A percentile compares a stretch with the other conserved stretches of the same genome.
Conservation (phyloP, 1,140 invertebrate species). For the Anoplolepis gracilipes region DNA sequence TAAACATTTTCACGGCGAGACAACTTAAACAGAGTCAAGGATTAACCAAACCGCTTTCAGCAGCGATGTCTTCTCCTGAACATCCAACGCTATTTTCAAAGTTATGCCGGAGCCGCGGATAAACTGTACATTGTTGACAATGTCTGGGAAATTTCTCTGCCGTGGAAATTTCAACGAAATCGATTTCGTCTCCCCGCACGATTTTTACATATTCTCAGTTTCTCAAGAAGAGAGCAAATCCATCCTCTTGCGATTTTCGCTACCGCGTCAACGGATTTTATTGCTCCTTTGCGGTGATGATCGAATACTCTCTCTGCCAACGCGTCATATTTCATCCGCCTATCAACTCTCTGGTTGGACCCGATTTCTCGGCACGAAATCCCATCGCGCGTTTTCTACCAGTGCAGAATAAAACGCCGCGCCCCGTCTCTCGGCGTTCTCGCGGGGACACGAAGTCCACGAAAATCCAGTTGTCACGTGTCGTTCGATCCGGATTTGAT, state of each 20-base stretch:
- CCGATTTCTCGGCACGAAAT: conserved; percentile 56
- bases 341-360: conserved; percentile 59
- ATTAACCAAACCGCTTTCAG: conserved; percentile 35
- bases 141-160: conserved; percentile 59
- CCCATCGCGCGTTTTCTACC: conserved; percentile 31
- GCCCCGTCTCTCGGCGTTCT: background rate
- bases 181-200: conserved; percentile 60
- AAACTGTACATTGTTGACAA: conserved; percentile 36
- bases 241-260: background rate
- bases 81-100: conserved; percentile 51
- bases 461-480: conserved; percentile 69
- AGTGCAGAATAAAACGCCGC: conserved; percentile 65
- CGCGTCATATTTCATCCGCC: conserved; percentile 70
- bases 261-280: conserved; percentile 61
- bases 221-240: background rate
- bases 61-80: conserved; percentile 11
- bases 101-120: conserved; percentile 29
- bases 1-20: conserved; percentile 14
- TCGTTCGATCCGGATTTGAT: conserved; percentile 68
- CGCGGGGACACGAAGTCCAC: conserved; percentile 37
- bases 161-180: conserved; percentile 26
- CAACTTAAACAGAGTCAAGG: background rate
- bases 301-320: conserved; percentile 12
- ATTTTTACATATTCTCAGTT: conserved; percentile 39
- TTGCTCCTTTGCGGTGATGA: conserved; percentile 61